Base-by-base conservation (phyloP, 2,888 invertebrate species). In the Glyphotaelius pellucidus region DNA sequence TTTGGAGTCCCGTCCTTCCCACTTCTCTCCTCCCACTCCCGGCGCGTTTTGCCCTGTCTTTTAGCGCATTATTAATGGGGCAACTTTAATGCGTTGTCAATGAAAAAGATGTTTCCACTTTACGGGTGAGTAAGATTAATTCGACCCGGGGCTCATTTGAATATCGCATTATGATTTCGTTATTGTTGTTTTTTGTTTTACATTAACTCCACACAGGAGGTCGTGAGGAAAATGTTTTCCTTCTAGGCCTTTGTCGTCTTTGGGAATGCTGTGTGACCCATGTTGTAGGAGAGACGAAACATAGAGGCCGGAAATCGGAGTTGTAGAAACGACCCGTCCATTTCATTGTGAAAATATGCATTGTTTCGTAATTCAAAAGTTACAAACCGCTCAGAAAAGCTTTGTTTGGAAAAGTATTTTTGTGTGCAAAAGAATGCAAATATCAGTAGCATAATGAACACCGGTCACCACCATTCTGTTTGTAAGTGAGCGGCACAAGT, bases 401-500 rank as follows among this genome's bases (percentile, higher is more conserved):
- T 67, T 67, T 67, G 67, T 67, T 67, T 67, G 67, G 25, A 67
- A 67, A 67, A n/a, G 67, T 67, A n/a, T 67, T 67, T 67, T 67
- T 67, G 3, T 67, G 67, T 25, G 25, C 5, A 67, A 19, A 52
- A 67, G 9, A n/a, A 67, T n/a, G 25, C 67, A 67, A n/a, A 67
- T 67, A 67, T 67, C n/a, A n/a, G 25, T 67, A 67, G 67, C 67
- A 67, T 67, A 67, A 67, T 67, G 25, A n/a, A n/a, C 67, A 67
- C 67, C 67, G 67, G 67, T 67, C 67, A 67, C 67, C 67, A 67
- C 67, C 67, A 67, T 67, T 67, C 67, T 25, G 25, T 67, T 67
- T 67, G 67, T 87, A 85, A 91, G 47, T 32, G 86, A 80, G 85
- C 92, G 90, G 80, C 89, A 90, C 91, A 91, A 91, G 90, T 92